Evolutionary conservation across 2,888 invertebrate genomes (phyloP), one percentile per base, ranked within the genome.

Genomic region (Athrips mouffetella): DNA sequence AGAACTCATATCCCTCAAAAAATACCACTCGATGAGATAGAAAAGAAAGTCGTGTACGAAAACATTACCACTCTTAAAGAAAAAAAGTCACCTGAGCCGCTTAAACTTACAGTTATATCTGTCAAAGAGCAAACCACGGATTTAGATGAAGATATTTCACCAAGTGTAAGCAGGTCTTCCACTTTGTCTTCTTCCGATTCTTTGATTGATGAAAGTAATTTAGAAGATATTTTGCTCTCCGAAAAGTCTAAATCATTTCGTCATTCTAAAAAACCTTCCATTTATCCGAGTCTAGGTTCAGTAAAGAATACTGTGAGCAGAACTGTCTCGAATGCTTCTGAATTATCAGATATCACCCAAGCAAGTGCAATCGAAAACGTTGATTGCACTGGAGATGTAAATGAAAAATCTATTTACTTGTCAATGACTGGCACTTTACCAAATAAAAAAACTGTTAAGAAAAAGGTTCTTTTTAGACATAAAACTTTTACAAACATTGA

Each of bases 401-500:
- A 69, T 25, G 72, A 76, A 15, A 79, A 78, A 51, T 55, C 70
- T 29, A 64, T 83, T 29, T 83, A 83, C 57, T 60, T 82, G 35
- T 74, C 83, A 16, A 86, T 85, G 85, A 76, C 80, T 21, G 87
- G 87, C 13, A 87, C 88, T 3, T 63, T 88, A 47, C 88, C 88
- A 0, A 75, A 67, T 54, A 83, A 80, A 55, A 83, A 82, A 59
- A 46, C 60, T 13, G 61, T 61, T n/a, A 76, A 75, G 50, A 85
- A 81, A 52, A 84, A 81, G 62, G 80, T 86, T 1, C 68, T 88
- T 15, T 88, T 88, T 61, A 79, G 88, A 48, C 85, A 88, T 60
- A 88, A 83, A 75, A 88, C 88, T 3, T 88, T 88, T 55, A 87
- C 88, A 6, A 87, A 84, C 54, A 86, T 86, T 25, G 86, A 88